Evolutionary conservation across 2,797 vertebrate genomes (phyloP).

Genomic region (Hippocampus kuda): DNA sequence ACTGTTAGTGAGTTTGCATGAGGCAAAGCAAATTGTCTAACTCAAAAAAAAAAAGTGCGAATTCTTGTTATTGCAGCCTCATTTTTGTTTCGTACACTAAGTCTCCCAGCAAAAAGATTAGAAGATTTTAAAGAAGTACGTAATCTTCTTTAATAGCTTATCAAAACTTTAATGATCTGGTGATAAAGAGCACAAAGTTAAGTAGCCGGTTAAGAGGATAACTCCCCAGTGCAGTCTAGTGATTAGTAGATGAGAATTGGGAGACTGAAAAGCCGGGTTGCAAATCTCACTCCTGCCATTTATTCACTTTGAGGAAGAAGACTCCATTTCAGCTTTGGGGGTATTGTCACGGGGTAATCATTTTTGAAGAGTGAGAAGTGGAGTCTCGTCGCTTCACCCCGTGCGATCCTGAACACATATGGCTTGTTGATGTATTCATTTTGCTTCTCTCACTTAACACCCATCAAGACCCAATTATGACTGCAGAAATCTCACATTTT

Average conservation of each 20-base stretch:
- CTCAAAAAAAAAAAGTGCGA: slow-evolving; percentile 37
- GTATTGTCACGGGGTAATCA: slow-evolving; percentile 66
- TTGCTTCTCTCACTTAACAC: slow-evolving; percentile 47
- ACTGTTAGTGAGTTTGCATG: slow-evolving; percentile 16
- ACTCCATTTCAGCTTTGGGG: slow-evolving; percentile 59
- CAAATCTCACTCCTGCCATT: slow-evolving; percentile 71
- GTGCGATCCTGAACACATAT: slow-evolving; percentile 44
- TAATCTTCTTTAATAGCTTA: slow-evolving; percentile 80
- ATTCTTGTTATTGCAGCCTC: slow-evolving; percentile 62
- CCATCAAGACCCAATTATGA: slow-evolving; percentile 57
- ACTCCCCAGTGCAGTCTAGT: slow-evolving; percentile 73
- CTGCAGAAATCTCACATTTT: slow-evolving; percentile 39
- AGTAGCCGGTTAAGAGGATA: slow-evolving; percentile 79
- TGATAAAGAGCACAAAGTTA: slow-evolving; percentile 80
- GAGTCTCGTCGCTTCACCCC: slow-evolving; percentile 46
- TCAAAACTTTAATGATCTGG: slow-evolving; percentile 80
- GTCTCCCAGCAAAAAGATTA: slow-evolving; percentile 67
- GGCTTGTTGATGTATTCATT: slow-evolving; percentile 59
- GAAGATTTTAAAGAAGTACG: slow-evolving; percentile 71
- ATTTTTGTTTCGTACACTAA: slow-evolving; percentile 66
- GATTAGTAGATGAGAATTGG: slow-evolving; percentile 76
- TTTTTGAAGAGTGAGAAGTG: slow-evolving; percentile 64
- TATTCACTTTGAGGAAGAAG: slow-evolving; percentile 68
- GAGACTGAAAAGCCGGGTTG: slow-evolving; percentile 68
- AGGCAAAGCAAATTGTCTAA: slow-evolving; percentile 33